A percentile compares a stretch with the other conserved stretches of the same genome.
Conservation (phyloP, 2,888 invertebrate species). For the Tipula unca region DNA sequence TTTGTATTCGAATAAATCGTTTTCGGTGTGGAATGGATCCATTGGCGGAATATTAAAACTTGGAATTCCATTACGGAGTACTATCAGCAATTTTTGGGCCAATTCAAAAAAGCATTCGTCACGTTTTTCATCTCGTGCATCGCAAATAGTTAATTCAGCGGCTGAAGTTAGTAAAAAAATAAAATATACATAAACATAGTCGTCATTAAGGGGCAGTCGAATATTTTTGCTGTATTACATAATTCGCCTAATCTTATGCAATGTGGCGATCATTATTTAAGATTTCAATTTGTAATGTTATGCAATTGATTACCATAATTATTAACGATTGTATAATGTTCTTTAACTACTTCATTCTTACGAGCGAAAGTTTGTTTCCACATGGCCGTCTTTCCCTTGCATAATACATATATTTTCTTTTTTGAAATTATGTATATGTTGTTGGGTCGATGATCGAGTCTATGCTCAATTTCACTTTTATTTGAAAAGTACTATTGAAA, state of each 20-base stretch:
- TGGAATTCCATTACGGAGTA: conserved; percentile 37
- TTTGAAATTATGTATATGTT: too few relatives aligned
- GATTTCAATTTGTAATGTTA: not conserved
- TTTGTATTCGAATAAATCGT: conserved; percentile 33
- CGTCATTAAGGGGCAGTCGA: too few relatives aligned
- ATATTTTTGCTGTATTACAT: too few relatives aligned
- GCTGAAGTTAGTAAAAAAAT: not conserved
- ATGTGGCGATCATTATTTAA: not conserved
- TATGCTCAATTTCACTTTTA: not conserved
- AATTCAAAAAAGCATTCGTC: conserved; percentile 51
- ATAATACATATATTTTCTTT: not conserved
- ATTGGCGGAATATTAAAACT: conserved; percentile 36
- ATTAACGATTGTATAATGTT: not conserved
- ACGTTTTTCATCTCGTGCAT: conserved; percentile 48
- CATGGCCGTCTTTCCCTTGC: not conserved
- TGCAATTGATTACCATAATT: too few relatives aligned
- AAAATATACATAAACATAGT: not conserved
- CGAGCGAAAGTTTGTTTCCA: not conserved
- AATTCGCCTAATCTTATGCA: not conserved
- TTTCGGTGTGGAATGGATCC: conserved; percentile 36
- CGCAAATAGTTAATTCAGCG: conserved; percentile 34
- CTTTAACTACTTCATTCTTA: not conserved
- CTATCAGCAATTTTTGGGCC: conserved; percentile 44
- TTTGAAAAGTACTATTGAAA: not conserved
- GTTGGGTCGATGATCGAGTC: not conserved